These are phyloP conservation scores for Gymnoscopelus braueri DNA, from an alignment of 2,797 vertebrate genomes.

Conservation along the genomic window DNA sequence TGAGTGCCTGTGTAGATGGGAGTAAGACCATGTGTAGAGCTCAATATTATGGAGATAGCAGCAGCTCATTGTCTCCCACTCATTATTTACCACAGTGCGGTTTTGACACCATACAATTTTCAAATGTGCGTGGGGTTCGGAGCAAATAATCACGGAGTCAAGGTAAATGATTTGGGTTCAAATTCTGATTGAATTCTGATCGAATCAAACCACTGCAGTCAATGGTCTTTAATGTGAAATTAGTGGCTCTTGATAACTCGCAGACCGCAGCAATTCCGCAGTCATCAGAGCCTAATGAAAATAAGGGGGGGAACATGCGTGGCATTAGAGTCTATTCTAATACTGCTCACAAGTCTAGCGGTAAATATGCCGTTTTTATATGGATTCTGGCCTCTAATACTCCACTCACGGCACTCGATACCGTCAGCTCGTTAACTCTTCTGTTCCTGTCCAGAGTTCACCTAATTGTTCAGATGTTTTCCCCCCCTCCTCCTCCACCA, in stretches of 20 bases:
- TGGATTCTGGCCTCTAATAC: conserved; percentile 76
- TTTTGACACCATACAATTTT: conserved; percentile 82
- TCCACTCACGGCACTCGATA: conserved; percentile 64
- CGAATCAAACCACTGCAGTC: conserved; percentile 98
- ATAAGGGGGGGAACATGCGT: conserved; percentile 72
- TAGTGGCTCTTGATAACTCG: conserved; percentile 99
- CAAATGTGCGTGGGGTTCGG: conserved; percentile 57
- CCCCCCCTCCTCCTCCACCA: conserved; percentile 24
- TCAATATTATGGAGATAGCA: too few species aligned
- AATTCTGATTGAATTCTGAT: conserved; percentile 99
- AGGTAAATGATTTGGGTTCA: conserved; percentile 98
- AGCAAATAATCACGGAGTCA: conserved; percentile 97
- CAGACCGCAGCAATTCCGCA: conserved; percentile 95
- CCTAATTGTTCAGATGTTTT: conserved; percentile 80
- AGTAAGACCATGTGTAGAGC: background rate
- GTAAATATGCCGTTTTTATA: conserved; percentile 77
- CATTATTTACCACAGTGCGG: conserved; percentile 64
- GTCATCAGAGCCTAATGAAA: conserved; percentile 88
- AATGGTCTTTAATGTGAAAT: conserved; percentile 99
- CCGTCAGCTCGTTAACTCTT: conserved; percentile 76
- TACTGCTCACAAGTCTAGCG: conserved; percentile 58
- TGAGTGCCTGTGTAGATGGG: background rate
- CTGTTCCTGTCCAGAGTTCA: conserved; percentile 75
- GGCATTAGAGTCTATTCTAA: conserved; percentile 83
- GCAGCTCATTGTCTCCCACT: conserved; percentile 44